These are phyloP conservation scores for Eupeodes luniger DNA, from an alignment of 2,888 invertebrate genomes.

Conservation along the genomic window DNA sequence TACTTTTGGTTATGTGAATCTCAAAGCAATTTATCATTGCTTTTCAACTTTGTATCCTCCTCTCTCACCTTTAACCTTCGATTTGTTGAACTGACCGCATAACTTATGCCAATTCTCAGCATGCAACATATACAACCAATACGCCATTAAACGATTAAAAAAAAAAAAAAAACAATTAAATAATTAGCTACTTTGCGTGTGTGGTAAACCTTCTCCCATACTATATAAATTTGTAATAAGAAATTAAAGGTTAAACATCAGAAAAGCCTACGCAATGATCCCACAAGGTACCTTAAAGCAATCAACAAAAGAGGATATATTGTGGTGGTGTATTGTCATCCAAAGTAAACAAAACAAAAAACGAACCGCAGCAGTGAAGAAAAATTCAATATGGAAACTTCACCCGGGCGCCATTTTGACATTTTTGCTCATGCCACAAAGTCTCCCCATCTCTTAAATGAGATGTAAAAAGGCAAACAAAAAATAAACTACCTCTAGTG, in stretches of 20 bases:
- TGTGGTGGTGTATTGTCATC: constrained; percentile 69
- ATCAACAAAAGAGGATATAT: constrained; percentile 80
- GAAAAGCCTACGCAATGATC: constrained; percentile 79
- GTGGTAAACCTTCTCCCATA: neutral
- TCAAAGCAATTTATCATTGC: neutral
- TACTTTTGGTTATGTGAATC: neutral
- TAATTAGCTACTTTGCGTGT: constrained; percentile 48
- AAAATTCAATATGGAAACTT: constrained; percentile 57
- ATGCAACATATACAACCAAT: constrained; percentile 9
- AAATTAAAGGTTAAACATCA: constrained; percentile 79
- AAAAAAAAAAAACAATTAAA: constrained; percentile 31
- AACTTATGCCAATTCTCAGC: constrained; percentile 22
- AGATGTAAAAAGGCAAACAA: neutral
- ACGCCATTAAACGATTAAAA: neutral
- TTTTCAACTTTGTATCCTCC: neutral
- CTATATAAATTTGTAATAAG: constrained; percentile 69
- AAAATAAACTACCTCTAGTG: constrained; percentile 4
- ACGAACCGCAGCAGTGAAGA: neutral
- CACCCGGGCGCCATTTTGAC: constrained; percentile 50
- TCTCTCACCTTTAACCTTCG: constrained; percentile 13
- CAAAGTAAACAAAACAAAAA: neutral
- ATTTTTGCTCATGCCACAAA: constrained; percentile 35
- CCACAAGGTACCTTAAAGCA: constrained; percentile 82
- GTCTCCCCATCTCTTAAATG: constrained; percentile 7
- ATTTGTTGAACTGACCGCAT: constrained; percentile 28